Conservation (phyloP, 2,888 invertebrate genomes). For the Eristalis tenax region DNA sequence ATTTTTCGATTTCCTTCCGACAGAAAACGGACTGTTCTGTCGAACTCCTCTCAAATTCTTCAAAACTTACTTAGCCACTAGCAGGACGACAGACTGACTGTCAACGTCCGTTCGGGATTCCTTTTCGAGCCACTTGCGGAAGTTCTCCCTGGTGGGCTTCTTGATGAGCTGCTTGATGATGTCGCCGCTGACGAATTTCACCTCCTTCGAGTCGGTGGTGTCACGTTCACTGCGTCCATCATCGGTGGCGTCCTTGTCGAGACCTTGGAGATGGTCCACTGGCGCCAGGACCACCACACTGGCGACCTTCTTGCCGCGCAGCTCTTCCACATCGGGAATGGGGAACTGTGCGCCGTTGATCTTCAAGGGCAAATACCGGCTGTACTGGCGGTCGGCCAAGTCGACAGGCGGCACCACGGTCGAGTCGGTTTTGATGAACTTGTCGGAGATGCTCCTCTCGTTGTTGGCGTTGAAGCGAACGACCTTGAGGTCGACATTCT, state of each 20-base stretch:
- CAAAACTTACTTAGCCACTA: slow-evolving; percentile 89
- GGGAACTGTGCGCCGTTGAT: slow-evolving; percentile 93
- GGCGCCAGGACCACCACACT: slow-evolving; percentile 93
- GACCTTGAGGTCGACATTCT: slow-evolving; percentile 91
- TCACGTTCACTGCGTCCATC: slow-evolving; percentile 83
- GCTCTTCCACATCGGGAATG: slow-evolving; percentile 88
- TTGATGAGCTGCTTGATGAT: slow-evolving; percentile 88
- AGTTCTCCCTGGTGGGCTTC: slow-evolving; percentile 89
- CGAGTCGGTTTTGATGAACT: slow-evolving; percentile 87
- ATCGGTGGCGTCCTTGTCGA: slow-evolving; percentile 65
- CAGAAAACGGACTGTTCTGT: too few species aligned
- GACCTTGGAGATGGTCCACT: slow-evolving; percentile 85
- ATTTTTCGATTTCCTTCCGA: too few species aligned
- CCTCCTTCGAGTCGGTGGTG: slow-evolving; percentile 85
- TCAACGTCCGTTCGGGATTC: slow-evolving; percentile 89
- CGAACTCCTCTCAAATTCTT: not conserved
- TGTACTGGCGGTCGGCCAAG: slow-evolving; percentile 88
- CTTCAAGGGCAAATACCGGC: slow-evolving; percentile 91
- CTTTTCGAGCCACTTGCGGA: slow-evolving; percentile 89
- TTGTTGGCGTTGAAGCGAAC: slow-evolving; percentile 91
- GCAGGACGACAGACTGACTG: slow-evolving; percentile 89
- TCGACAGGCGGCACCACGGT: slow-evolving; percentile 89
- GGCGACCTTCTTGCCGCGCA: slow-evolving; percentile 89
- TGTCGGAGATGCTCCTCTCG: slow-evolving; percentile 87
- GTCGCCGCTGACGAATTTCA: slow-evolving; percentile 88